phyloP scores from a whole-genome alignment of 2,888 invertebrate genomes.

The Marronus borbonicus region DNA sequence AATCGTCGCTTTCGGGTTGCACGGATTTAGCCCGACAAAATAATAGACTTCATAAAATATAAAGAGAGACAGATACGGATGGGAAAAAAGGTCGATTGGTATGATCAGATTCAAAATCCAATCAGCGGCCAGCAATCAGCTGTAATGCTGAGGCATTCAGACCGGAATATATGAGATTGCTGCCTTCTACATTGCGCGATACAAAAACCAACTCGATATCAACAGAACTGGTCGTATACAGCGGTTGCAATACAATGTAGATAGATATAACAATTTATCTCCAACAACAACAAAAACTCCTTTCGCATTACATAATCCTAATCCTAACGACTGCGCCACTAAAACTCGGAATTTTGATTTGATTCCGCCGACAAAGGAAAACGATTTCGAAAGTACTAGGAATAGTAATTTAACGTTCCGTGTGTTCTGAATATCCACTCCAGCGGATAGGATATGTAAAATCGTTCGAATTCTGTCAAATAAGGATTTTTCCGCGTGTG shows the following conservation, averaged over 20 bases:
- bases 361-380: no score
- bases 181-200: constrained; percentile 5
- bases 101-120: constrained; percentile 67
- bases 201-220: constrained; percentile 6
- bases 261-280: no score
- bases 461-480: constrained; percentile 3
- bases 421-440: no score
- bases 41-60: constrained; percentile 55
- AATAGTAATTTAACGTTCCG: no score
- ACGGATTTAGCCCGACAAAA: not conserved
- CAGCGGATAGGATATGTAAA: not conserved
- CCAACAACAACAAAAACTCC: no score
- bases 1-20: not conserved
- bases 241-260: no score
- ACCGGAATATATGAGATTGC: constrained; percentile 60
- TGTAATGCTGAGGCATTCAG: constrained; percentile 66
- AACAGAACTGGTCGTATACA: no score
- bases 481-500: constrained; percentile 3
- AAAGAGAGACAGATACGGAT: not conserved
- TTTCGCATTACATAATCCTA: no score
- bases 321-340: no score
- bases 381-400: no score
- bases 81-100: constrained; percentile 63
- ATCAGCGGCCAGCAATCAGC: constrained; percentile 68
- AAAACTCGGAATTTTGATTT: no score